A percentile compares a stretch with the other conserved stretches of the same genome.
phyloP scores from a whole-genome alignment of 64 coral and sea anemone species.

The Montipora capricornis region DNA sequence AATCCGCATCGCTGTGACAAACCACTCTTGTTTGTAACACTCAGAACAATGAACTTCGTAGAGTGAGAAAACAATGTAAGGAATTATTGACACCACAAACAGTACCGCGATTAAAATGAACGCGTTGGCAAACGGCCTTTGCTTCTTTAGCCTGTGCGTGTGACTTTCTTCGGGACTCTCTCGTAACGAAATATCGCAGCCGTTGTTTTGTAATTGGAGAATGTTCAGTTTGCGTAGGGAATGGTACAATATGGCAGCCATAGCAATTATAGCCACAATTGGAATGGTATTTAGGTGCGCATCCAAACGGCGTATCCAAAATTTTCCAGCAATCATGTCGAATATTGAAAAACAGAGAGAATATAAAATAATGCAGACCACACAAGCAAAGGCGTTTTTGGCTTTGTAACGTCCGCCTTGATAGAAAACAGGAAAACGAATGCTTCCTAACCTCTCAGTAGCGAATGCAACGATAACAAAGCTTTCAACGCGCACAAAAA shows the following conservation, averaged over 20 bases:
- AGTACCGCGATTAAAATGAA: not conserved
- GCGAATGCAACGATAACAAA: constrained; percentile 24
- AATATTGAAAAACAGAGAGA: constrained; percentile 23
- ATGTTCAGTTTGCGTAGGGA: not conserved
- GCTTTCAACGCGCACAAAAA: constrained; percentile 10
- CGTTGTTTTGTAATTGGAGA: not conserved
- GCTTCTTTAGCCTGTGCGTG: constrained; percentile 4
- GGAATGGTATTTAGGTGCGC: constrained; percentile 5
- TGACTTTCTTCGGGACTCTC: not conserved
- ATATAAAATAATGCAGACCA: not conserved
- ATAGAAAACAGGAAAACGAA: not conserved
- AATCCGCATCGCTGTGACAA: not conserved
- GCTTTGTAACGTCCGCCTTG: not conserved
- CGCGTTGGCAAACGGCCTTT: not conserved
- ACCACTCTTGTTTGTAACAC: not conserved
- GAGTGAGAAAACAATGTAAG: not conserved
- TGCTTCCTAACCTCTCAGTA: constrained; percentile 15
- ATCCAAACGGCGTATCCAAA: constrained; percentile 8
- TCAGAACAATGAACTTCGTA: constrained; percentile 12
- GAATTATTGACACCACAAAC: not conserved
- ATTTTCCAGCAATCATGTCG: not conserved
- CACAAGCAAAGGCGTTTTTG: not conserved
- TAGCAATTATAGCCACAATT: not conserved
- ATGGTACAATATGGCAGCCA: not conserved
- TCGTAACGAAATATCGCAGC: not conserved